Conservation (phyloP, 2,113 vertebrate species). For the Emydocephalus ijimae region DNA sequence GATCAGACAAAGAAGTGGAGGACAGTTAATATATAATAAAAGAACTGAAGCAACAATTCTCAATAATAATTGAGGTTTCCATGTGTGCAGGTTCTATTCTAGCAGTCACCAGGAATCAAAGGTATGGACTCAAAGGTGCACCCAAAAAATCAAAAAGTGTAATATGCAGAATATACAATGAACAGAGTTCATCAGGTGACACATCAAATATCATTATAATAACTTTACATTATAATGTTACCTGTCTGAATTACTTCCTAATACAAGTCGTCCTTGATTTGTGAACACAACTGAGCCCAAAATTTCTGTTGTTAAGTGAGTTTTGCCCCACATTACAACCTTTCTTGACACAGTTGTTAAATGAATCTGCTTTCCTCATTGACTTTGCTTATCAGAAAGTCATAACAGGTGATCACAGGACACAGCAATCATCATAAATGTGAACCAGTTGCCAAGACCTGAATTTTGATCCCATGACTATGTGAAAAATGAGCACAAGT, state of each 20-base stretch:
- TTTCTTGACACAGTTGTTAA: background rate
- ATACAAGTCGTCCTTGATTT: background rate
- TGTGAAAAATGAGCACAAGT: background rate
- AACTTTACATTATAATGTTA: background rate
- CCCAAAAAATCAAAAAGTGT: background rate
- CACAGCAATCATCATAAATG: background rate
- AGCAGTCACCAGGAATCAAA: background rate
- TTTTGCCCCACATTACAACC: too few species aligned
- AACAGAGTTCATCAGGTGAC: background rate
- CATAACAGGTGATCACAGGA: background rate
- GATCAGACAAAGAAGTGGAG: background rate
- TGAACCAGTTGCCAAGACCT: background rate
- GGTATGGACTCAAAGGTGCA: background rate
- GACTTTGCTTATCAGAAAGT: background rate
- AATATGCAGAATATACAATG: background rate
- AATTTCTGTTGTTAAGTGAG: background rate
- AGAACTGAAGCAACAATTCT: background rate
- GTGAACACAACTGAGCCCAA: background rate
- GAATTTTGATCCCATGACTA: background rate
- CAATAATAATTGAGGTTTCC: background rate
- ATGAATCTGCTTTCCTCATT: background rate
- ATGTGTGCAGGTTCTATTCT: background rate
- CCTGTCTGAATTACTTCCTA: background rate
- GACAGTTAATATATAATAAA: slow-evolving; percentile 1
- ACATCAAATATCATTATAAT: too few species aligned